Evolutionary conservation across 2,113 vertebrate genomes (phyloP).

Genomic region (Donacobius atricapilla): DNA sequence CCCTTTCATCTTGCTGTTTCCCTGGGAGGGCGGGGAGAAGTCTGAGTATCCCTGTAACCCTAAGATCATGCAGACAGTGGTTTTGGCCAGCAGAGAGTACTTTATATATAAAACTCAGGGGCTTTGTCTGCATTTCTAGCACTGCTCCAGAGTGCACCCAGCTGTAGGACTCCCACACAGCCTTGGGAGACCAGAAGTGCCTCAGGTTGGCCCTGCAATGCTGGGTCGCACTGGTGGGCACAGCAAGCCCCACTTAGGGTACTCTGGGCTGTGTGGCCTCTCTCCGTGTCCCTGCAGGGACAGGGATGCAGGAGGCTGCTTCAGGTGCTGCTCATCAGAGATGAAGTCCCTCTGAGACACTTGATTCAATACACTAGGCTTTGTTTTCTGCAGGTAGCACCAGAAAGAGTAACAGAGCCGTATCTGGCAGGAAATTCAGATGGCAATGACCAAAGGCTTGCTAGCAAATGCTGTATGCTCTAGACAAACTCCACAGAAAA

Average conservation of each 20-base stretch:
- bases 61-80: neutral
- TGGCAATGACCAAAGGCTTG: neutral
- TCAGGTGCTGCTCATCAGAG: neutral
- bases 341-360: rapidly evolving
- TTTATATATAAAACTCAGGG: neutral
- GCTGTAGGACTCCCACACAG: rapidly evolving
- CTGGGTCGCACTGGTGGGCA: neutral
- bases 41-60: neutral
- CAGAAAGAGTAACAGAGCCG: neutral
- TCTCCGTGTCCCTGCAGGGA: neutral
- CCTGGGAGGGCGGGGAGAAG: neutral
- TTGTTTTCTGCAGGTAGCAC: neutral
- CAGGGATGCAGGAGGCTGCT: neutral
- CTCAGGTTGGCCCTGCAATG: rapidly evolving
- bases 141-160: neutral
- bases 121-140: neutral
- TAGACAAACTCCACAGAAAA: neutral
- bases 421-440: neutral
- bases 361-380: neutral
- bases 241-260: neutral
- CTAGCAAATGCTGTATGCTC: neutral
- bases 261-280: neutral
- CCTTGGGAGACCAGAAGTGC: neutral
- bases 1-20: neutral
- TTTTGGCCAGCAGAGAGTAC: neutral